phyloP scores from a whole-genome alignment of 2,113 vertebrate species.

The Xenopus laevis region DNA sequence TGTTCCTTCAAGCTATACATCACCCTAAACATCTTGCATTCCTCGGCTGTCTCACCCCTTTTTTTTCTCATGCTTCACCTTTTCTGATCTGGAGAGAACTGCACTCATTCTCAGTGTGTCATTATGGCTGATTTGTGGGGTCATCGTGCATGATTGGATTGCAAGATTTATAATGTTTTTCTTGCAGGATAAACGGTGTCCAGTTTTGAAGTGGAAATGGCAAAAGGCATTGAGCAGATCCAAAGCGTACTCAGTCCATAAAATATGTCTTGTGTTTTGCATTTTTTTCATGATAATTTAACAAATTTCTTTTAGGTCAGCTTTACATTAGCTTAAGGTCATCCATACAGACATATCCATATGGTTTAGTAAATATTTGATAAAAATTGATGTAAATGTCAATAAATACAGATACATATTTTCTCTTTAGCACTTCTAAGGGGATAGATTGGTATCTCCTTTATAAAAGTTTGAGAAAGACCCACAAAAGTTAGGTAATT shows the following conservation, averaged over 20 bases:
- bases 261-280: background rate
- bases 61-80: constrained; percentile 51
- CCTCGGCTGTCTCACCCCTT: constrained; percentile 43
- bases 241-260: constrained; percentile 16
- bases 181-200: constrained; percentile 26
- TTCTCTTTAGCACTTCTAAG: too few species aligned
- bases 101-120: constrained; percentile 53
- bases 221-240: background rate
- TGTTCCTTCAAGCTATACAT: constrained; percentile 58
- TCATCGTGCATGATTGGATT: constrained; percentile 43
- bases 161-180: constrained; percentile 37
- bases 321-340: too few species aligned
- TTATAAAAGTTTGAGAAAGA: too few species aligned
- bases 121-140: constrained; percentile 55
- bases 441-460: too few species aligned
- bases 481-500: too few species aligned
- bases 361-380: too few species aligned
- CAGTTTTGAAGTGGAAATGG: background rate
- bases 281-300: too few species aligned
- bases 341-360: too few species aligned
- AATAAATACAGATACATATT: too few species aligned
- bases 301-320: too few species aligned
- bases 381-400: too few species aligned
- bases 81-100: constrained; percentile 51
- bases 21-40: constrained; percentile 56